A percentile compares a stretch with the other conserved stretches of the same genome.
These are phyloP conservation scores for Centropus unirufus DNA, from an alignment of 2,113 vertebrate species.

Conservation along the genomic window DNA sequence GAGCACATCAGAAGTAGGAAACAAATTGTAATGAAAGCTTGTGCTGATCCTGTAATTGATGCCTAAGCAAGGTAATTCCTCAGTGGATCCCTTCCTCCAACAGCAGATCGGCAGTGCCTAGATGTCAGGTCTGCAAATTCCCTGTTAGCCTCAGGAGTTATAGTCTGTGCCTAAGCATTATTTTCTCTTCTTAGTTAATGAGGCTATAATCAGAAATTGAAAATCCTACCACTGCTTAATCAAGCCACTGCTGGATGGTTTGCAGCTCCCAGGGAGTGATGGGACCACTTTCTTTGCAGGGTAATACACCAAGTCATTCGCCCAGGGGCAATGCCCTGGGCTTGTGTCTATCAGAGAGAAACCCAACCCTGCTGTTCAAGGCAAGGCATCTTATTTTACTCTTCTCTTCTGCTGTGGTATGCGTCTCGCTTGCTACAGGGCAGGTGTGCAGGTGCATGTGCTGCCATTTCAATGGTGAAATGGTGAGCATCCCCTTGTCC, in stretches of 20 bases:
- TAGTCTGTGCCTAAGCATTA: not conserved
- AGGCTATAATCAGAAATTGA: not conserved
- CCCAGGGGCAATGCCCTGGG: not conserved
- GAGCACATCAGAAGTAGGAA: not conserved
- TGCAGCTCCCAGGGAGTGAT: not conserved
- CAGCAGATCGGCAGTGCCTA: not conserved
- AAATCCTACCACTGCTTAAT: not conserved
- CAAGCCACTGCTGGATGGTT: not conserved
- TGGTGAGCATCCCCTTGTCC: not conserved
- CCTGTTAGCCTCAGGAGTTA: not conserved
- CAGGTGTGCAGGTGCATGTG: not conserved
- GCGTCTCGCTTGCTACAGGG: not conserved
- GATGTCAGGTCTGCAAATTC: not conserved
- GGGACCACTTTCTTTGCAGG: not conserved
- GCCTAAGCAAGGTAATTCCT: not conserved
- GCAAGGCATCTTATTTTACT: not conserved
- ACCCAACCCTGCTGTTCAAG: not conserved
- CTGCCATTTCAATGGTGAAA: not conserved
- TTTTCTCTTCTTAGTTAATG: slow-evolving; percentile 25
- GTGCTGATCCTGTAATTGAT: not conserved
- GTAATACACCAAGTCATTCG: not conserved
- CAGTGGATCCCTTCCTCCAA: not conserved
- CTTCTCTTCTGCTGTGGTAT: not conserved
- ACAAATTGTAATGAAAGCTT: not conserved
- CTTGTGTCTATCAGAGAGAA: not conserved